Base-by-base conservation (phyloP, 2,797 vertebrate genomes). In the Ispidina picta region DNA sequence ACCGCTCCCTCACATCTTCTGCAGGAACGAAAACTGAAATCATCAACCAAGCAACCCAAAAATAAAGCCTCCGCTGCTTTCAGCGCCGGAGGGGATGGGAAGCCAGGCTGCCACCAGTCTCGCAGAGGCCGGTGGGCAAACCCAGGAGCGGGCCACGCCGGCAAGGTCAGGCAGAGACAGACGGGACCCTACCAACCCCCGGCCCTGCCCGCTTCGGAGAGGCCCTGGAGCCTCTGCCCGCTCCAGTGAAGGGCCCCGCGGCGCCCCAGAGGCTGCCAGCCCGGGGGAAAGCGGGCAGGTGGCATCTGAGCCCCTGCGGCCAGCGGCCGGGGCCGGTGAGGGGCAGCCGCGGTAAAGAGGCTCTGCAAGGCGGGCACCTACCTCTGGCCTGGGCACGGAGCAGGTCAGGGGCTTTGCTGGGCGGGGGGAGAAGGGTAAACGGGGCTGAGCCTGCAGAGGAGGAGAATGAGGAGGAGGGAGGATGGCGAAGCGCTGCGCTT, bases 301-400 rank as follows among this genome's bases (percentile, higher is more conserved):
- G 33, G 31, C 11, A 35, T 4, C n/a, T 7, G 44, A 55, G 49
- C 19, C 63, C 13, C 44, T 20, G 39, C 37, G 13, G 51, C 49
- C 26, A 88, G 16, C 10, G 35, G 35, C 55, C 23, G 19, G 33
- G 23, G 23, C 37, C 22, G 29, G 59, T 10, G 46, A 49, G 35
- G 31, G 68, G 58, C 52, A 25, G 59, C 68, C 18, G 19, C 41
- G 43, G n/a, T 29, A 15, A 43, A 54, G 8, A 77, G 35, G 73
- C 66, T 63, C 77, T 10, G 37, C 14, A 20, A 69, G 83, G 60
- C 52, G 17, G 66, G 39, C 62, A 94, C 93, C 90, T 95, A 94
- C 95, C 95, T 95, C 85, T 8, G 82, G 89, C 82, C 89, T 8
- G 21, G 60, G 52, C 71, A 84, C 31, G 64, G 60, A 85, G 87